A percentile compares a stretch with the other conserved stretches of the same genome.
Conservation (phyloP, 2,888 invertebrate genomes). For the Plebejus argus region DNA sequence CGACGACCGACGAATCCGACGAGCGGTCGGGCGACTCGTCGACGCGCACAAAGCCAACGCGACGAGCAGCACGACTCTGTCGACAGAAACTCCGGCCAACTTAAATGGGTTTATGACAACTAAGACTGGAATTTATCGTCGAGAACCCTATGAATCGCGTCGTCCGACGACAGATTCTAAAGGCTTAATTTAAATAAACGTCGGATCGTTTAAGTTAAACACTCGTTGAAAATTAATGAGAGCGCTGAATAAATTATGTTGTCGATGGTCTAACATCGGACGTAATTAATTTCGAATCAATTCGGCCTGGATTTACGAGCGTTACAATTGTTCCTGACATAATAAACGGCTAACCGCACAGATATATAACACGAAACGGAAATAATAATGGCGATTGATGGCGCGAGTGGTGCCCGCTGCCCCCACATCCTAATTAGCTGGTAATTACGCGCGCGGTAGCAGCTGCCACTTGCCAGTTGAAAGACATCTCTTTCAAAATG, state of each 20-base stretch:
- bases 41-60: constrained; percentile 43
- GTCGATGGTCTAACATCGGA: constrained; percentile 50
- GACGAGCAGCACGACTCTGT: constrained; percentile 50
- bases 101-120: constrained; percentile 72
- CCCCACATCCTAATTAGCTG: constrained; percentile 78
- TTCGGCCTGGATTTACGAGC: constrained; percentile 68
- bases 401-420: constrained; percentile 61
- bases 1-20: constrained; percentile 51
- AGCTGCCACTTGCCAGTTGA: constrained; percentile 48
- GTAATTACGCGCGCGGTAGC: constrained; percentile 69
- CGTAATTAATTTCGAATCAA: constrained; percentile 70
- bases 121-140: constrained; percentile 60
- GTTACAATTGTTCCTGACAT: constrained; percentile 70
- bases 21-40: constrained; percentile 49
- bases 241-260: constrained; percentile 44
- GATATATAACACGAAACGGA: constrained; percentile 72
- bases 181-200: constrained; percentile 39
- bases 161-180: constrained; percentile 42
- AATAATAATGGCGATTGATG: constrained; percentile 76
- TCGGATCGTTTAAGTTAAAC: constrained; percentile 48
- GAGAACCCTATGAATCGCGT: constrained; percentile 46
- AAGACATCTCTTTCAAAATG: constrained; percentile 47
- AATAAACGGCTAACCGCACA: constrained; percentile 61
- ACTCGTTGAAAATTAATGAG: constrained; percentile 58
- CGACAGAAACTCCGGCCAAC: constrained; percentile 55